These are phyloP conservation scores for Hystrix brachyura DNA, from an alignment of 2,113 vertebrate genomes.

Conservation along the genomic window DNA sequence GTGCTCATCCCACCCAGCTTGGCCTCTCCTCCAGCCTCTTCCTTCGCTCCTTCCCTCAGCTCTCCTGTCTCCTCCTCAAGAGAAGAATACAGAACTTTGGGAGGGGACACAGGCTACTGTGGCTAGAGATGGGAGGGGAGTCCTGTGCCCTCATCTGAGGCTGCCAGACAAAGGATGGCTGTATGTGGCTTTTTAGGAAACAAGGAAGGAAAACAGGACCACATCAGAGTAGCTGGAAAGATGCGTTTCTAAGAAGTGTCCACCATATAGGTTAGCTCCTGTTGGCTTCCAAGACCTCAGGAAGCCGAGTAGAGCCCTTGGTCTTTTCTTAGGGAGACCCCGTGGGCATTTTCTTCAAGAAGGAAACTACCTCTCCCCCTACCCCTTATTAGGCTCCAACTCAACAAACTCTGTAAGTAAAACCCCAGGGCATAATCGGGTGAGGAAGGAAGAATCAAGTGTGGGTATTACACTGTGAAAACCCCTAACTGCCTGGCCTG, in stretches of 20 bases:
- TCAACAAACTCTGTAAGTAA: constrained; percentile 21
- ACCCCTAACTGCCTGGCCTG: constrained; percentile 75
- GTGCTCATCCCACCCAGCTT: rapidly evolving
- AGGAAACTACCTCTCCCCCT: not conserved
- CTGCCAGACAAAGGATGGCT: not conserved
- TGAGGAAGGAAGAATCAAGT: constrained; percentile 61
- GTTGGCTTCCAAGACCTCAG: not conserved
- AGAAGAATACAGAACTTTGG: not conserved
- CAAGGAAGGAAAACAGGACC: not conserved
- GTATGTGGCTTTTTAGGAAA: not conserved
- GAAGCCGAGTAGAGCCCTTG: not conserved
- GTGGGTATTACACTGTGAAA: constrained; percentile 72
- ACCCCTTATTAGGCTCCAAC: not conserved
- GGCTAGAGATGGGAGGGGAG: rapidly evolving
- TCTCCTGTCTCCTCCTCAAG: not conserved
- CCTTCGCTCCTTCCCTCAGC: rapidly evolving
- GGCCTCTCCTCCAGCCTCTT: not conserved
- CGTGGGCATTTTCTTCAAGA: not conserved
- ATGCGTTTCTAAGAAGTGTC: not conserved
- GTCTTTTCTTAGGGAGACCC: not conserved
- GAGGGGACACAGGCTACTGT: rapidly evolving
- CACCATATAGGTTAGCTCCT: not conserved
- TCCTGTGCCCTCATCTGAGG: not conserved
- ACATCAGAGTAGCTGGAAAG: rapidly evolving
- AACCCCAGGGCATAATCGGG: constrained; percentile 46